These are phyloP conservation scores for Anas platyrhynchos DNA, from an alignment of 2,113 vertebrate species.

Conservation along the genomic window DNA sequence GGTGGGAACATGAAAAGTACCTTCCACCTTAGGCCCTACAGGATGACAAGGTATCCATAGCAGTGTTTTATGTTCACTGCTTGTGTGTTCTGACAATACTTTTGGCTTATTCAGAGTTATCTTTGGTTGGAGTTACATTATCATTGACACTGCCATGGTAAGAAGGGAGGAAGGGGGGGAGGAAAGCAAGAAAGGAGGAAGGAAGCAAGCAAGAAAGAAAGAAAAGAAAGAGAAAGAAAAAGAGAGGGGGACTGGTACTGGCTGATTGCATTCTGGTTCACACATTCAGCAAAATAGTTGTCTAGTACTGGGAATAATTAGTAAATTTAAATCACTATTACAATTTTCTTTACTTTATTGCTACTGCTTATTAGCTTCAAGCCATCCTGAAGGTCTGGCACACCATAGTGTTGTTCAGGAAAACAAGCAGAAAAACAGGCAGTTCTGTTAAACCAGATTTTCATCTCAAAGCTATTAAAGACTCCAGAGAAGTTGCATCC, in stretches of 20 bases:
- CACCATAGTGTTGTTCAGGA: not conserved
- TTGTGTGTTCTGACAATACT: not conserved
- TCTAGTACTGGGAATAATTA: not conserved
- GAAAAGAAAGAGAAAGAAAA: not conserved
- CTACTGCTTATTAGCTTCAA: not conserved
- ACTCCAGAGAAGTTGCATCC: not conserved
- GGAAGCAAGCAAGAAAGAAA: too few relatives aligned
- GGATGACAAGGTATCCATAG: not conserved
- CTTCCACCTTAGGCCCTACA: not conserved
- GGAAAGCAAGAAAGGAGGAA: too few relatives aligned
- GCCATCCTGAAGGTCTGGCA: not conserved
- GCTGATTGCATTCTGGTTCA: not conserved
- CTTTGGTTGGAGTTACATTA: not conserved
- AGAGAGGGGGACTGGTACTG: not conserved
- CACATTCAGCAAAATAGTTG: not conserved
- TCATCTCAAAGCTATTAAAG: not conserved
- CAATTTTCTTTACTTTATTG: not conserved
- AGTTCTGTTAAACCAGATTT: slow-evolving; percentile 8
- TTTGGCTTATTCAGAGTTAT: not conserved
- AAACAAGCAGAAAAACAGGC: not conserved
- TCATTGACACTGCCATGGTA: not conserved
- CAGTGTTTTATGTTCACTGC: not conserved
- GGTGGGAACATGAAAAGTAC: not conserved
- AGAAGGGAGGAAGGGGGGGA: too few relatives aligned
- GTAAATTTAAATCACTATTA: not conserved